Evolutionary conservation across 2,797 vertebrate species (phyloP).

Genomic region (Dryobates pubescens): DNA sequence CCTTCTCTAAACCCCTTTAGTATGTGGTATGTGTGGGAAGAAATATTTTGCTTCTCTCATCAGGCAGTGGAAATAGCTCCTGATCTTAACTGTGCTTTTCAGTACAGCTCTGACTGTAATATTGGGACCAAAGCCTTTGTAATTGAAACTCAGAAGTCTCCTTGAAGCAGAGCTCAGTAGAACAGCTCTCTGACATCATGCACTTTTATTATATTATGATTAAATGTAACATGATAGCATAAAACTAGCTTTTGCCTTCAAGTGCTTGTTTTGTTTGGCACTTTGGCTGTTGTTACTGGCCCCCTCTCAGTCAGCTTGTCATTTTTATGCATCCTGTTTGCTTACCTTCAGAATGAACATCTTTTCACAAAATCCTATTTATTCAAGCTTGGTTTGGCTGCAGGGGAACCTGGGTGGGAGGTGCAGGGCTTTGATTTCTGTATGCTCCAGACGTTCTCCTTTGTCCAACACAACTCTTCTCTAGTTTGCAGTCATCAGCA

Average conservation of each 20-base stretch:
- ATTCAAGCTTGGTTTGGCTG: neutral
- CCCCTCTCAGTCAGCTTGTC: constrained; percentile 30
- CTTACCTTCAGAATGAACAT: constrained; percentile 63
- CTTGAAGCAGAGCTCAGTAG: constrained; percentile 30
- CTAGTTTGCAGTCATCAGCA: neutral
- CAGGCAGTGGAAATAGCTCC: constrained; percentile 24
- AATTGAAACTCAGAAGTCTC: constrained; percentile 33
- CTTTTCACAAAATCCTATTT: constrained; percentile 40
- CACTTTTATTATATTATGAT: constrained; percentile 58
- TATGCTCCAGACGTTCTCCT: neutral
- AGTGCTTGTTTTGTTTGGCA: constrained; percentile 68
- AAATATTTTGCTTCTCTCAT: constrained; percentile 48
- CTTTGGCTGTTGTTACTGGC: constrained; percentile 60
- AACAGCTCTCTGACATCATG: constrained; percentile 49
- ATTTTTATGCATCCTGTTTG: constrained; percentile 70
- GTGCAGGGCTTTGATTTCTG: neutral
- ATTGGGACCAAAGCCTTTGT: constrained; percentile 7
- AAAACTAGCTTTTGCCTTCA: constrained; percentile 59
- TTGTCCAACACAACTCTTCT: neutral
- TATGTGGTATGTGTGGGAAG: constrained; percentile 54
- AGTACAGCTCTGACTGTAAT: neutral
- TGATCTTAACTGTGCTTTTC: constrained; percentile 4
- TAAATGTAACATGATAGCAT: constrained; percentile 66
- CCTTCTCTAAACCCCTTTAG: constrained; percentile 12
- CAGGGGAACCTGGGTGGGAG: neutral